Percentiles rank a stretch among this genome's conserved stretches.
Evolutionary conservation across 2,888 invertebrate genomes (phyloP).

Genomic region (Strigamia transsilvanica): DNA sequence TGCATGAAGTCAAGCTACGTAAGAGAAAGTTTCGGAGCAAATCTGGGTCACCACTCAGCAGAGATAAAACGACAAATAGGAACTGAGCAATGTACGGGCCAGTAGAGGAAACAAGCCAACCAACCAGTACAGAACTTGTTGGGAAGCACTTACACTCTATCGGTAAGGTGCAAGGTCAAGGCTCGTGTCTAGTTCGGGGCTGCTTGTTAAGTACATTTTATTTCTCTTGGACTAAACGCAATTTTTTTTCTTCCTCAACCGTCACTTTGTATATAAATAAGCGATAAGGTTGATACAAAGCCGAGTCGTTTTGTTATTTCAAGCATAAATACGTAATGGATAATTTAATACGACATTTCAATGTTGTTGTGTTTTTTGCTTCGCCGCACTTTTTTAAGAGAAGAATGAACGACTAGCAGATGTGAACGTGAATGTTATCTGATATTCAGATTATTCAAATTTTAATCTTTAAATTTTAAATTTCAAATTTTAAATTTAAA

Average conservation of each 20-base stretch:
- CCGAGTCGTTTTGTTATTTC: no score
- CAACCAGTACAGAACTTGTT: slow-evolving; percentile 34
- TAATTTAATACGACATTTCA: no score
- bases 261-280: not conserved
- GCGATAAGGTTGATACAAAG: not conserved
- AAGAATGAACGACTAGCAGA: no score
- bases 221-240: not conserved
- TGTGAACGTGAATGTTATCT: no score
- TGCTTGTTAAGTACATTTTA: not conserved
- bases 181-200: not conserved
- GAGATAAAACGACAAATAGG: slow-evolving; percentile 41
- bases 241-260: not conserved
- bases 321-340: no score
- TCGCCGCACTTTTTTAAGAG: no score
- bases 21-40: not conserved
- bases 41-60: slow-evolving; percentile 40
- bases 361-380: no score
- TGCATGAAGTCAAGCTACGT: slow-evolving; percentile 9
- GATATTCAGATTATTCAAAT: slow-evolving; percentile 25
- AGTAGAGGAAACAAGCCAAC: slow-evolving; percentile 36
- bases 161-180: slow-evolving; percentile 48
- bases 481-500: not conserved
- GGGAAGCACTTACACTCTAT: slow-evolving; percentile 31
- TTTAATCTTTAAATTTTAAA: not conserved
- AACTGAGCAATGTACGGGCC: slow-evolving; percentile 13